Conservation (phyloP, 2,888 invertebrate genomes). For the Philaethria dido region DNA sequence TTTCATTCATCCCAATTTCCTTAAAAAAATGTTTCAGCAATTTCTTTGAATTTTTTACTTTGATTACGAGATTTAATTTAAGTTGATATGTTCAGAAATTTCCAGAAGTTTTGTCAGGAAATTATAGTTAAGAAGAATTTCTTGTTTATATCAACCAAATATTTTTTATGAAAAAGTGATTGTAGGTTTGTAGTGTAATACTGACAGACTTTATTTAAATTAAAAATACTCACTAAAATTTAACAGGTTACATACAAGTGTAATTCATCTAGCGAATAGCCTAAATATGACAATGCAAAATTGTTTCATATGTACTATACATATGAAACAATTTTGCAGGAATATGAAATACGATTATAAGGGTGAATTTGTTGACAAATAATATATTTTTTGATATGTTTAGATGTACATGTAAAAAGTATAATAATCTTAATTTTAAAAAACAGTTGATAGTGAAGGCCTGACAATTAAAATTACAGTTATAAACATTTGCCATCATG, state of each 20-base stretch:
- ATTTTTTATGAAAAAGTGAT: too few species aligned
- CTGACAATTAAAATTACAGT: background rate
- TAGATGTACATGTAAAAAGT: background rate
- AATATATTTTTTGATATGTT: background rate
- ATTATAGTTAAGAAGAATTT: too few species aligned
- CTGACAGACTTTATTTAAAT: conserved; percentile 3
- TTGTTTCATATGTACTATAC: too few species aligned
- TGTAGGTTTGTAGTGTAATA: too few species aligned
- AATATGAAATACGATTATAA: background rate
- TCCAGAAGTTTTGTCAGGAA: too few species aligned
- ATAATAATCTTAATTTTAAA: too few species aligned
- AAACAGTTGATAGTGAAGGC: background rate
- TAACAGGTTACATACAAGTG: background rate
- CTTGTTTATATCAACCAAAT: too few species aligned
- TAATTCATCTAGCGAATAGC: conserved; percentile 4
- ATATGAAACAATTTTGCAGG: background rate
- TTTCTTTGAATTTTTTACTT: background rate
- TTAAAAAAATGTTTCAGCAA: background rate
- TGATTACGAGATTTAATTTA: background rate
- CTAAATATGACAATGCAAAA: conserved; percentile 2
- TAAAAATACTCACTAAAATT: background rate
- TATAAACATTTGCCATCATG: background rate
- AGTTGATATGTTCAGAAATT: conserved; percentile 2
- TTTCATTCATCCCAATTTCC: background rate
- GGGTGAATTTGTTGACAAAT: background rate